These are phyloP conservation scores for Dryas iulia DNA, from an alignment of 1,140 invertebrate genomes.

Conservation along the genomic window DNA sequence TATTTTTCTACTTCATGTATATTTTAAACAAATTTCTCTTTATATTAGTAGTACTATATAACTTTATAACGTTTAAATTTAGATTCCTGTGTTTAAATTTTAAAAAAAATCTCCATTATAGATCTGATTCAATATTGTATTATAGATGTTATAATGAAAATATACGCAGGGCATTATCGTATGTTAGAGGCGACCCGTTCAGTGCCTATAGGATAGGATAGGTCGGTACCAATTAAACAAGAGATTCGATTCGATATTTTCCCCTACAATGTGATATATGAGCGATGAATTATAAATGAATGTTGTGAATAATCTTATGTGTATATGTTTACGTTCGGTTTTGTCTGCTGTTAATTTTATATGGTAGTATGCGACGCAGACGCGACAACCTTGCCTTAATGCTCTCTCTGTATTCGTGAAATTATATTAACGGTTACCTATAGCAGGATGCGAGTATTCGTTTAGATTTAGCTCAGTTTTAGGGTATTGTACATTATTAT, in stretches of 20 bases:
- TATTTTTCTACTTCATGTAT: conserved; percentile 29
- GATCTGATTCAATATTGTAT: conserved; percentile 27
- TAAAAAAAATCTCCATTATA: conserved; percentile 11
- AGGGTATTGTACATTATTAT: conserved; percentile 72
- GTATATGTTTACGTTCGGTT: conserved; percentile 3
- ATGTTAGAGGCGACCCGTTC: conserved; percentile 14
- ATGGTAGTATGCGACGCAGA: background rate
- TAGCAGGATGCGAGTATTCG: conserved; percentile 77
- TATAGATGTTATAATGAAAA: background rate
- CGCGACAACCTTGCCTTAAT: conserved; percentile 65
- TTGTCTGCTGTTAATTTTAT: conserved; percentile 9
- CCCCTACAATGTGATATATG: conserved; percentile 32
- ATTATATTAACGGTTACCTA: conserved; percentile 78
- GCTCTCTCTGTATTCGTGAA: conserved; percentile 75
- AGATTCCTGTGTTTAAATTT: conserved; percentile 7
- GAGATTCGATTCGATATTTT: conserved; percentile 31
- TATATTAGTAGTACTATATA: conserved; percentile 9
- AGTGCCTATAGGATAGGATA: conserved; percentile 32
- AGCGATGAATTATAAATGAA: conserved; percentile 24
- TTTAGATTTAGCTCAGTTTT: conserved; percentile 61
- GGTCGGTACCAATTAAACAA: conserved; percentile 30
- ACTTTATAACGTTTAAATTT: conserved; percentile 23
- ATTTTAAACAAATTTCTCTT: conserved; percentile 4
- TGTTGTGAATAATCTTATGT: conserved; percentile 22
- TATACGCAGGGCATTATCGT: conserved; percentile 19